These are phyloP conservation scores for Gymnodraco acuticeps DNA, from an alignment of 2,797 vertebrate genomes.

Conservation along the genomic window DNA sequence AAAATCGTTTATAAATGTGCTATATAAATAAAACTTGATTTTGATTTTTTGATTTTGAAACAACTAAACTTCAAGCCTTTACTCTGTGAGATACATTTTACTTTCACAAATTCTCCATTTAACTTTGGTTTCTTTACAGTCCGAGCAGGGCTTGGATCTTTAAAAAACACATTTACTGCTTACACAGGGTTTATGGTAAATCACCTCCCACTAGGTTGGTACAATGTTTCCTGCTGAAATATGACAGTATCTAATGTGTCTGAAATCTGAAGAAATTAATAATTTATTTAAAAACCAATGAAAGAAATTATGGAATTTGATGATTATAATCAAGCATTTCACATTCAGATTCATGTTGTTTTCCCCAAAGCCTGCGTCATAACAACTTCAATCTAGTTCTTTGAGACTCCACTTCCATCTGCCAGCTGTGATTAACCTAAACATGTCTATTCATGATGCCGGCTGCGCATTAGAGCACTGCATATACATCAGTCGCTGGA, in stretches of 20 bases:
- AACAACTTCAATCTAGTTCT: not conserved
- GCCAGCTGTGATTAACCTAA: not conserved
- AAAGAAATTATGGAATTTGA: not conserved
- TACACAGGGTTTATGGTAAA: not conserved
- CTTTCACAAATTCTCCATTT: not conserved
- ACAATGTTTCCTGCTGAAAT: not conserved
- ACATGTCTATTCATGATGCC: not conserved
- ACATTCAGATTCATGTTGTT: not conserved
- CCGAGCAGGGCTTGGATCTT: not conserved
- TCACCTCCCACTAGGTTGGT: not conserved
- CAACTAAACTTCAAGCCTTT: not conserved
- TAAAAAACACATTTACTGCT: not conserved
- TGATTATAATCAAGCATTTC: not conserved
- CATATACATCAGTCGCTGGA: not conserved
- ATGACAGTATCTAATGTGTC: not conserved
- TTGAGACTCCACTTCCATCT: not conserved
- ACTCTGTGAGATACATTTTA: not conserved
- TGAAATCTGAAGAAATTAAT: too few relatives aligned
- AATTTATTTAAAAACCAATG: too few relatives aligned
- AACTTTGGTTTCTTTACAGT: not conserved
- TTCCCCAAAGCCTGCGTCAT: not conserved
- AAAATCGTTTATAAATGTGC: too few relatives aligned
- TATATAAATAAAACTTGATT: too few relatives aligned
- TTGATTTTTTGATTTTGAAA: too few relatives aligned
- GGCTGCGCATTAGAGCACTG: not conserved